Evolutionary conservation across 2,797 vertebrate genomes (phyloP), one percentile per base, ranked within the genome.

Genomic region (Fistularia commersonii): DNA sequence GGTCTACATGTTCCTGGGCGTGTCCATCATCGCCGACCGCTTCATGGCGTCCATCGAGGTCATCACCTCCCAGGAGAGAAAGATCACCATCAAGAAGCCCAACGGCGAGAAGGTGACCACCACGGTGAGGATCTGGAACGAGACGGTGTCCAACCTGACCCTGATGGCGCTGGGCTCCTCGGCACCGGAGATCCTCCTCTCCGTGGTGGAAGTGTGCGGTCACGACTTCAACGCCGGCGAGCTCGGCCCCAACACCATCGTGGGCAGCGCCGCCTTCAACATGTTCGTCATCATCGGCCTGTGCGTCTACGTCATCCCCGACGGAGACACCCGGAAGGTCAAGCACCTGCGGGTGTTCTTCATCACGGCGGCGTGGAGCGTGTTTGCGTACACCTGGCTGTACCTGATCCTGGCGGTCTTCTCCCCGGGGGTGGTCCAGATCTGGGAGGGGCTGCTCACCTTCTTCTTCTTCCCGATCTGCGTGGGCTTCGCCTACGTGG

Each of bases 41-140:
- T 99, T 99, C 81, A 99, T 99, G 97, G 92, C 97, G 0, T 98
- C 96, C 47, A 99, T 99, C 1, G 96, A 99, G 82, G 96, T 98
- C 74, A 98, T 99, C 66, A 99, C 97, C 0, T 99, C 97, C 8
- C 96, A 98, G 63, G 95, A 98, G 71, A 89, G 92, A 72, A 91
- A 91, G 76, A 94, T 99, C 66, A 95, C 93, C 44, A 94, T 99
- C 64, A 97, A 95, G 81, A 96, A 93, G 46, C 88, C 96, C 6
- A 95, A 96, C 0, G 96, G 97, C 0, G 95, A 97, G 76, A 97
- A 92, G 69, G 87, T 90, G 59, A 97, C 93, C 65, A 91, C 96
- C 0, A 98, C 95, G 0, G 95, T 99, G 50, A 93, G 93, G 32
- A 74, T 99, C 74, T 99, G 97, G 97, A 99, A 98, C 0, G 96